Evolutionary conservation across 2,113 vertebrate genomes (phyloP).

Genomic region (Cyprinus carpio): DNA sequence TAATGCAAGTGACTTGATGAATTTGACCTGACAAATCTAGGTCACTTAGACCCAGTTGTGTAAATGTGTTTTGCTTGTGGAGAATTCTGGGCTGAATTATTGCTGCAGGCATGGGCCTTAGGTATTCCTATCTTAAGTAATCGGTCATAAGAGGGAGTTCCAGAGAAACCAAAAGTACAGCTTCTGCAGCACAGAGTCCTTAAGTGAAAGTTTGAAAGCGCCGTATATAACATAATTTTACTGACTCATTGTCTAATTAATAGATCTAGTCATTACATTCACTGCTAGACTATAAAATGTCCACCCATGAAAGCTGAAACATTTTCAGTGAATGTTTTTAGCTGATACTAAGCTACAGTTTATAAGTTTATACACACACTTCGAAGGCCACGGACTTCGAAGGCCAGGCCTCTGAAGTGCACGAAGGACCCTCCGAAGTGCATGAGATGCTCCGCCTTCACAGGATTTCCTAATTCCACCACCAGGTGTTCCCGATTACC

Average conservation of each 20-base stretch:
- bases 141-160: slow-evolving; percentile 32
- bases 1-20: slow-evolving; percentile 44
- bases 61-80: slow-evolving; percentile 9
- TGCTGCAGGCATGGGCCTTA: not conserved
- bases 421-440: no score
- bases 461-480: no score
- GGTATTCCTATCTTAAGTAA: not conserved
- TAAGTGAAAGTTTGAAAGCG: not conserved
- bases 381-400: no score
- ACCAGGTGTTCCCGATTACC: no score
- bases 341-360: no score
- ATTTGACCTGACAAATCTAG: slow-evolving; percentile 54
- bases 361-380: no score
- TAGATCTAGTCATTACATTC: no score
- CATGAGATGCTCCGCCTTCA: no score
- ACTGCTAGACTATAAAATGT: not conserved
- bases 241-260: not conserved
- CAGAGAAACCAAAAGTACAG: slow-evolving; percentile 28
- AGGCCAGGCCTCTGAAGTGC: no score
- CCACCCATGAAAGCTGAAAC: no score
- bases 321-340: no score
- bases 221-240: not conserved
- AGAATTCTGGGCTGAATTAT: not conserved
- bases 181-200: not conserved
- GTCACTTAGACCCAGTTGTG: slow-evolving; percentile 36